Evolutionary conservation across 1,140 invertebrate genomes (phyloP).

Genomic region (Scaptomyza pallida): DNA sequence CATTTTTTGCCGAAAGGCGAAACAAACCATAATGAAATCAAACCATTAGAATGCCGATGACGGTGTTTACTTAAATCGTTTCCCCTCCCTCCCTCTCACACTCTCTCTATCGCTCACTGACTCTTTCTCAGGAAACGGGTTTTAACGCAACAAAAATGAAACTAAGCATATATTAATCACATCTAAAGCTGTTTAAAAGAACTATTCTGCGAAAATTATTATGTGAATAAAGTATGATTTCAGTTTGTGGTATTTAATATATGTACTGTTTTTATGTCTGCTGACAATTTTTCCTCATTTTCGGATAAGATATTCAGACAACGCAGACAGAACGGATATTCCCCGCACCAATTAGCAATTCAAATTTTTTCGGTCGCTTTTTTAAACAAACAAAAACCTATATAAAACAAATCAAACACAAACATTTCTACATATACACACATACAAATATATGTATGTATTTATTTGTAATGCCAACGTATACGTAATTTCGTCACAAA

Average conservation of each 20-base stretch:
- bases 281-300: constrained; percentile 1
- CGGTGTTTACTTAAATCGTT: constrained; percentile 18
- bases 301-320: constrained; percentile 1
- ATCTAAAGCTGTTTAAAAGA: neutral
- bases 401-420: constrained; percentile 28
- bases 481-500: constrained; percentile 17
- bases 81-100: neutral
- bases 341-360: constrained; percentile 41
- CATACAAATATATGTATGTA: constrained; percentile 29
- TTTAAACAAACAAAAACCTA: constrained; percentile 19
- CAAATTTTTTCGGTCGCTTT: constrained; percentile 29
- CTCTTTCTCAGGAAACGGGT: constrained; percentile 56
- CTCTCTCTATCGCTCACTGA: neutral
- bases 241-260: neutral
- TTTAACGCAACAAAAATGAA: constrained; percentile 6
- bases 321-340: constrained; percentile 58
- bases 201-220: neutral
- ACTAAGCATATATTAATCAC: constrained; percentile 7
- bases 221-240: neutral
- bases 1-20: constrained; percentile 7
- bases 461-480: constrained; percentile 29
- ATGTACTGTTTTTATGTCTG: neutral
- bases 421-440: constrained; percentile 4
- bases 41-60: constrained; percentile 64
- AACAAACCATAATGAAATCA: constrained; percentile 54